Percentiles rank a stretch among this genome's conserved stretches.
Conservation (phyloP, 2,113 vertebrate genomes). For the Heliornis fulica region DNA sequence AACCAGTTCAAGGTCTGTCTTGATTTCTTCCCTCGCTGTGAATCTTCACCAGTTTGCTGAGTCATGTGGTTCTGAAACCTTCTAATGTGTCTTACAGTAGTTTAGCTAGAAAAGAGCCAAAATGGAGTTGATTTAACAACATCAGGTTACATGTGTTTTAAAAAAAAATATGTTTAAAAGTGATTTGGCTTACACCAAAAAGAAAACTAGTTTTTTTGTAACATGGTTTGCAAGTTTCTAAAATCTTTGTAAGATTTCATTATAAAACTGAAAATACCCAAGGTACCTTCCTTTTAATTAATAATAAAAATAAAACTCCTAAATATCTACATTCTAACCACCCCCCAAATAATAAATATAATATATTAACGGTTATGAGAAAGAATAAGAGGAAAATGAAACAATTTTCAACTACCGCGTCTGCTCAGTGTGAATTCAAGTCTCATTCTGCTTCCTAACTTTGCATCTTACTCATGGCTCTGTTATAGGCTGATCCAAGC, state of each 20-base stretch:
- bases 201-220: background rate
- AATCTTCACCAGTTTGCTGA: background rate
- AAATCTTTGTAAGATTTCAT: background rate
- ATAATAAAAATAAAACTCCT: background rate
- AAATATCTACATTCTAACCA: background rate
- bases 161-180: background rate
- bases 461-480: background rate
- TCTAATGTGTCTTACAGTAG: background rate
- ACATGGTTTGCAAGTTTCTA: background rate
- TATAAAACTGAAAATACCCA: background rate
- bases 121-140: background rate
- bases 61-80: background rate
- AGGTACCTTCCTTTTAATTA: background rate
- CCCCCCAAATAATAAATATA: background rate
- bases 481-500: background rate
- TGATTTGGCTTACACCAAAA: background rate
- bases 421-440: background rate
- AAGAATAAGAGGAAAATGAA: background rate
- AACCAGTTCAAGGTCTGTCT: background rate
- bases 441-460: background rate
- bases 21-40: background rate
- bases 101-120: background rate
- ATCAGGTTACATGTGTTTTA: background rate
- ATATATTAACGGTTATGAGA: background rate
- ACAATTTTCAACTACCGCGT: background rate